Conservation (phyloP, 1,140 invertebrate species). For the Bilobella aurantiaca region DNA sequence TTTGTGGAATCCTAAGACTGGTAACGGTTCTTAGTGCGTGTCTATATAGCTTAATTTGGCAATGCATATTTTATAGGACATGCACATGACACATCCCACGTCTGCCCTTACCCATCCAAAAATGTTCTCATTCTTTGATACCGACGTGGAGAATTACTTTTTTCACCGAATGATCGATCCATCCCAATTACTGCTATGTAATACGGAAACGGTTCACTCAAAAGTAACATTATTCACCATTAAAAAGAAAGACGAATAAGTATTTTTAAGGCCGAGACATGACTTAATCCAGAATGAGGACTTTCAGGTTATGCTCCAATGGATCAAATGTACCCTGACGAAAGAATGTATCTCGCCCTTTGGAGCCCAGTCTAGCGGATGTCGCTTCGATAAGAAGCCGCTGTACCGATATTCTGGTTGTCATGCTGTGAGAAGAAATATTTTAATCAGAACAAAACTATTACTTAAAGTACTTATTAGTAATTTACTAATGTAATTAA, state of each 20-base stretch:
- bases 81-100: constrained; percentile 39
- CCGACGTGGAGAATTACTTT: constrained; percentile 34
- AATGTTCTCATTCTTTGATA: constrained; percentile 49
- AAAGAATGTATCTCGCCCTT: constrained; percentile 44
- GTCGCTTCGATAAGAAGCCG: constrained; percentile 42
- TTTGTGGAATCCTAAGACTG: too few relatives aligned
- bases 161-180: constrained; percentile 45
- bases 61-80: constrained; percentile 1
- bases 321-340: constrained; percentile 44
- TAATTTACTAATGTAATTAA: too few relatives aligned
- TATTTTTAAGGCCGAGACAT: too few relatives aligned
- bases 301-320: constrained; percentile 40
- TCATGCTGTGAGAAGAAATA: constrained; percentile 34
- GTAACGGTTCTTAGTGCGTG: too few relatives aligned
- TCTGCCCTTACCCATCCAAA: constrained; percentile 47
- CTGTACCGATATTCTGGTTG: constrained; percentile 45
- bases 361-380: constrained; percentile 43
- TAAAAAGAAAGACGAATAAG: too few relatives aligned
- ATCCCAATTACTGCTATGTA: constrained; percentile 42
- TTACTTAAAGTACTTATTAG: too few relatives aligned
- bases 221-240: constrained; percentile 16
- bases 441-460: too few relatives aligned
- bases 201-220: constrained; percentile 40
- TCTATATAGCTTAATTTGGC: too few relatives aligned
- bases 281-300: too few relatives aligned